phyloP scores from a whole-genome alignment of 2,888 invertebrate species.

The Luffia ferchaultella region DNA sequence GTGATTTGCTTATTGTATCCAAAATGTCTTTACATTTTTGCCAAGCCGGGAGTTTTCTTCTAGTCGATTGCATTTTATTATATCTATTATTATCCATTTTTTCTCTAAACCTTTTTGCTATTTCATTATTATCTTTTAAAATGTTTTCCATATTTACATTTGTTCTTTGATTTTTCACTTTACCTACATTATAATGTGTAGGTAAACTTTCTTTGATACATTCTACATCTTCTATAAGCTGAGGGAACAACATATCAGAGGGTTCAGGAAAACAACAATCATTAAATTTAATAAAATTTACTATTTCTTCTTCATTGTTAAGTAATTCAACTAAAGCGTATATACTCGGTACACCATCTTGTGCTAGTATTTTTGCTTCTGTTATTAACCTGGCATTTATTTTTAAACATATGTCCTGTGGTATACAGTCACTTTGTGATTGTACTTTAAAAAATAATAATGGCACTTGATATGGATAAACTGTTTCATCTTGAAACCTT shows the following conservation, averaged over 20 bases:
- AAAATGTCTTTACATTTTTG: slow-evolving; percentile 73
- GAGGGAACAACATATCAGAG: slow-evolving; percentile 68
- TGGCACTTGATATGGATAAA: slow-evolving; percentile 80
- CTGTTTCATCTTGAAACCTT: slow-evolving; percentile 73
- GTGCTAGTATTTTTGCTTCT: slow-evolving; percentile 72
- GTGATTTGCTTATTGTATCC: slow-evolving; percentile 68
- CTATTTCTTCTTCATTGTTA: slow-evolving; percentile 73
- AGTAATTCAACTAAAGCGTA: slow-evolving; percentile 76
- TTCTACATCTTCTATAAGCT: slow-evolving; percentile 48
- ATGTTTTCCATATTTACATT: slow-evolving; percentile 60
- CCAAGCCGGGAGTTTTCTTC: slow-evolving; percentile 79
- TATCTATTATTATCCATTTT: slow-evolving; percentile 70
- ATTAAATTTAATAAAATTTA: slow-evolving; percentile 64
- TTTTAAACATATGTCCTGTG: slow-evolving; percentile 70
- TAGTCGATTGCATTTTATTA: slow-evolving; percentile 68
- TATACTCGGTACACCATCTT: slow-evolving; percentile 75
- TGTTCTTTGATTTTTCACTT: slow-evolving; percentile 59
- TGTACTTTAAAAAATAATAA: slow-evolving; percentile 73
- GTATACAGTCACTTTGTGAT: slow-evolving; percentile 63
- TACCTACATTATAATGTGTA: slow-evolving; percentile 73
- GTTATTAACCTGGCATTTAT: slow-evolving; percentile 71
- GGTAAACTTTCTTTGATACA: slow-evolving; percentile 40
- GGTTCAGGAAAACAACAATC: slow-evolving; percentile 56
- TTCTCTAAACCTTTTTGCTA: slow-evolving; percentile 68
- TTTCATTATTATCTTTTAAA: slow-evolving; percentile 66